Evolutionary conservation across 2,888 invertebrate species (phyloP).

Genomic region (Apamea anceps): DNA sequence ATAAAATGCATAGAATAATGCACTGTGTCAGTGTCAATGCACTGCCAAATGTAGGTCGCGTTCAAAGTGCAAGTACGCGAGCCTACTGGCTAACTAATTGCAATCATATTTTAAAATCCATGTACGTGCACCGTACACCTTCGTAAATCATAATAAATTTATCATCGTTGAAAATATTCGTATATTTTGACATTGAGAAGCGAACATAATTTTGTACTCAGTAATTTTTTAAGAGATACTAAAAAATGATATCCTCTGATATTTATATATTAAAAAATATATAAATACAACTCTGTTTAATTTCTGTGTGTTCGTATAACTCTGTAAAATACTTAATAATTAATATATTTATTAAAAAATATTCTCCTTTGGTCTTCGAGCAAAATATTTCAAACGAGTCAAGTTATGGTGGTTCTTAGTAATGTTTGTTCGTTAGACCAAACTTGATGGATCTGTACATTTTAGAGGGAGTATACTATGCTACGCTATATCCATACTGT

Average conservation of each 20-base stretch:
- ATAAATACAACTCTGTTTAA: conserved; percentile 65
- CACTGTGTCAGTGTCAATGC: no score
- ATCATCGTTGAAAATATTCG: conserved; percentile 64
- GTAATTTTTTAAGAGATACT: conserved; percentile 68
- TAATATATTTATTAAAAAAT: conserved; percentile 65
- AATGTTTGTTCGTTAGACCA: conserved; percentile 55
- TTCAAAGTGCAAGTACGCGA: no score
- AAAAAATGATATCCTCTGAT: conserved; percentile 52
- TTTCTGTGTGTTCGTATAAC: conserved; percentile 77
- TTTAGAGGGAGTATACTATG: conserved; percentile 74
- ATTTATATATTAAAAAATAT: conserved; percentile 59
- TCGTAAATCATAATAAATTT: conserved; percentile 68
- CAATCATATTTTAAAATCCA: no score
- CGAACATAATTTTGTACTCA: conserved; percentile 83
- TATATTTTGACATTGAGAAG: conserved; percentile 68
- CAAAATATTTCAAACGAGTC: conserved; percentile 41
- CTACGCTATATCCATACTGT: conserved; percentile 84
- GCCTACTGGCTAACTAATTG: no score
- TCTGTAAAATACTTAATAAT: conserved; percentile 77
- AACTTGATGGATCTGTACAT: conserved; percentile 66
- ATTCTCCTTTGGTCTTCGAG: conserved; percentile 69
- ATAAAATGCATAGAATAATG: no score
- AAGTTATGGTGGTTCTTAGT: conserved; percentile 32
- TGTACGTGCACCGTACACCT: no score
- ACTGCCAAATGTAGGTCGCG: no score